Conservation (phyloP, 2,888 invertebrate genomes). For the Drosophila antonietae region DNA sequence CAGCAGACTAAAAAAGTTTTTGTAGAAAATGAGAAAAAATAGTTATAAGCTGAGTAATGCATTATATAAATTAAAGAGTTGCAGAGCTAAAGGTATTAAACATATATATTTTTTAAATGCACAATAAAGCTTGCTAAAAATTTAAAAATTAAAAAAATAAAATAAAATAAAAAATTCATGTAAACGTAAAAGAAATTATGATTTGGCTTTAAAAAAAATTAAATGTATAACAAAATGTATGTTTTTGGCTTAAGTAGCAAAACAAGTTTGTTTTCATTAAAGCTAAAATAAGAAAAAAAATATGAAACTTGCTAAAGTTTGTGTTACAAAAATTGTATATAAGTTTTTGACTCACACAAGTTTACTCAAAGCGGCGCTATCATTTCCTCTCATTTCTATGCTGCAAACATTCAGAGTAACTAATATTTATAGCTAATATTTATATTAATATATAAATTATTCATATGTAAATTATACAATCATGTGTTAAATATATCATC, state of each 20-base stretch:
- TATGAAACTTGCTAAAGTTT: neutral
- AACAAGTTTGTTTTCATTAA: neutral
- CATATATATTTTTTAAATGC: neutral
- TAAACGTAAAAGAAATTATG: neutral
- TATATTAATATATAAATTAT: neutral
- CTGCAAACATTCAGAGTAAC: too few species aligned
- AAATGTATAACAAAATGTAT: too few species aligned
- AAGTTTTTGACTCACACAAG: neutral
- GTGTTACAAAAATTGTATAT: too few species aligned
- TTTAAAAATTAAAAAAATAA: neutral
- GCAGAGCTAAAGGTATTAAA: neutral
- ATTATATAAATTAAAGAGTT: constrained; percentile 7
- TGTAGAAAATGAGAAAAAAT: neutral
- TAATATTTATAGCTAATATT: too few species aligned
- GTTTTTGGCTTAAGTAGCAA: neutral
- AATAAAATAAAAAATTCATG: neutral
- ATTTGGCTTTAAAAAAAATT: neutral
- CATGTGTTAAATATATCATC: too few species aligned
- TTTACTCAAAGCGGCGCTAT: neutral
- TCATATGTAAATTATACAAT: neutral
- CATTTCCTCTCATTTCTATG: too few species aligned
- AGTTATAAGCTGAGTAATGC: neutral
- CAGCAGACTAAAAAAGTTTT: neutral
- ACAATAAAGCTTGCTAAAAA: neutral
- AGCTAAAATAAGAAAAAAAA: too few species aligned